phyloP scores from a whole-genome alignment of 1,140 invertebrate species.

The Glomeris maerens region DNA sequence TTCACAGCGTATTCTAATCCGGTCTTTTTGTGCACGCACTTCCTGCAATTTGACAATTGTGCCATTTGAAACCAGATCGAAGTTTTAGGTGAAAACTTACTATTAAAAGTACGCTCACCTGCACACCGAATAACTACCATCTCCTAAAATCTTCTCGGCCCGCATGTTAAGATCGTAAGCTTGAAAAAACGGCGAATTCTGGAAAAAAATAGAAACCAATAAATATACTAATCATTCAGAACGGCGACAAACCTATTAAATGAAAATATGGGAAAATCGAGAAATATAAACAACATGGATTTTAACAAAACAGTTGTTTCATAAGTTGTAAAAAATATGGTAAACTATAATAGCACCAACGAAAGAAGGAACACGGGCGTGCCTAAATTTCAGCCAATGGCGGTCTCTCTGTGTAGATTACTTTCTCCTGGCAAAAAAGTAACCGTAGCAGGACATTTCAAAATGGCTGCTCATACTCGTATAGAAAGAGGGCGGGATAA shows the following conservation, averaged over 20 bases:
- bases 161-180: conserved; percentile 58
- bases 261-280: no score
- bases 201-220: conserved; percentile 25
- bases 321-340: neutral
- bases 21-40: conserved; percentile 57
- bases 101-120: conserved; percentile 29
- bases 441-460: no score
- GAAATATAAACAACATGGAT: neutral
- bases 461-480: no score
- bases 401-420: no score
- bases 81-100: conserved; percentile 6
- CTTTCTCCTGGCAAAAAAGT: no score
- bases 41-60: conserved; percentile 31
- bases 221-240: neutral
- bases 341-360: no score
- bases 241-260: neutral
- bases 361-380: no score
- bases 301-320: neutral
- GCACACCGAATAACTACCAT: conserved; percentile 80
- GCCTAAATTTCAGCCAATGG: no score
- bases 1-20: conserved; percentile 73
- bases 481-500: no score
- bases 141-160: conserved; percentile 56
- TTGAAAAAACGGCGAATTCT: conserved; percentile 74
- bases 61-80: neutral